Base-by-base conservation (phyloP, 2,888 invertebrate genomes). In the Parnassius apollo region DNA sequence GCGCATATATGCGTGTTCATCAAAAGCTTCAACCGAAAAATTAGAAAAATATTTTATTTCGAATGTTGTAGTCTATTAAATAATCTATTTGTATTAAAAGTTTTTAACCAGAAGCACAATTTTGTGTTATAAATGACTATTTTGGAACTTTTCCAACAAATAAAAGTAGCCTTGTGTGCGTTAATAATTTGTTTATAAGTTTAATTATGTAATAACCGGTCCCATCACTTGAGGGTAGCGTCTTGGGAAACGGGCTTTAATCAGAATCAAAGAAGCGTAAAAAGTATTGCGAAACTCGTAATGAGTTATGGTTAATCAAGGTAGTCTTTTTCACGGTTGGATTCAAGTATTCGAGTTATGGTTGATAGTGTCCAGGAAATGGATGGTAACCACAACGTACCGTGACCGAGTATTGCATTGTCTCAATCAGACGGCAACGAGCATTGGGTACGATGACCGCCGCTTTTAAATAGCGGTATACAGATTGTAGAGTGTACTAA, bases 361-460 rank as follows among this genome's bases (percentile, higher is more conserved):
- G 80, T 84, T 75, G 81, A 77, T 76, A 71, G 77, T 80, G 69
- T 72, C 64, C 70, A 74, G 76, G 79, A 80, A 85, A 82, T 82
- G 75, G 74, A 78, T 81, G 81, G 73, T 75, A 75, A 78, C 74
- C 69, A 75, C 73, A 74, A 76, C 75, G 71, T 74, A 78, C 76
- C 82, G 81, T 84, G 83, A 84, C 84, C 78, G 76, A 71, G 73
- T 68, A 70, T 70, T 69, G 82, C 82, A 86, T 89, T 91, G 90
- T 91, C 83, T 87, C 86, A 87, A 89, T 88, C 85, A 82, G 83
- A 88, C 79, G 82, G 79, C 84, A 83, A 82, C 86, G 88, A 83
- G 82, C 85, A 87, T 84, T 65, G 79, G 68, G 89, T 83, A 80
- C 91, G 79, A 82, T 87, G 91, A 89, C 91, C 88, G 85, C 77